phyloP scores from a whole-genome alignment of 1,140 invertebrate genomes.

The Trypoxylus dichotomus region DNA sequence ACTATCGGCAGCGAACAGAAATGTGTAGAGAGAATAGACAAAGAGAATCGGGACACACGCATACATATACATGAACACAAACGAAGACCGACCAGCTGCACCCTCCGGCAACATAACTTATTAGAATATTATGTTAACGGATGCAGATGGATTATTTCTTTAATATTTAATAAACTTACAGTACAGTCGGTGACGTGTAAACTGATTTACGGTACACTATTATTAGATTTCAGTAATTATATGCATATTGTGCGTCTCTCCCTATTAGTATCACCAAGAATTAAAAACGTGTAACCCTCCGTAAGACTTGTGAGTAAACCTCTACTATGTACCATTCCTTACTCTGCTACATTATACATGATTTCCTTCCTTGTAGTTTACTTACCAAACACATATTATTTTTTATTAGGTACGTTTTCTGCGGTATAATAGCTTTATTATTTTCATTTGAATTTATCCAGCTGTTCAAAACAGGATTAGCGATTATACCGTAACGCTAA shows the following conservation, averaged over 20 bases:
- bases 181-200: not conserved
- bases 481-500: no score
- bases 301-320: no score
- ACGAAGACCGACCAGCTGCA: constrained; percentile 28
- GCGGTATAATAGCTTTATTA: no score
- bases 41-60: not conserved
- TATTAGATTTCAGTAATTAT: constrained; percentile 15
- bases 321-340: no score
- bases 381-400: no score
- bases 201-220: not conserved
- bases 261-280: not conserved
- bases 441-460: no score
- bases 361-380: no score
- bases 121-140: constrained; percentile 37
- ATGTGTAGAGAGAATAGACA: constrained; percentile 35
- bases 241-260: not conserved
- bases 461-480: no score
- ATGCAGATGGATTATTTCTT: constrained; percentile 30
- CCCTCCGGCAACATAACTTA: constrained; percentile 31
- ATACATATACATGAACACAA: constrained; percentile 20
- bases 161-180: constrained; percentile 29
- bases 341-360: no score
- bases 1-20: not conserved
- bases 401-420: no score
- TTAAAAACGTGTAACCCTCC: no score